phyloP scores from a whole-genome alignment of 2,113 vertebrate species.

The Empidonax alnorum region DNA sequence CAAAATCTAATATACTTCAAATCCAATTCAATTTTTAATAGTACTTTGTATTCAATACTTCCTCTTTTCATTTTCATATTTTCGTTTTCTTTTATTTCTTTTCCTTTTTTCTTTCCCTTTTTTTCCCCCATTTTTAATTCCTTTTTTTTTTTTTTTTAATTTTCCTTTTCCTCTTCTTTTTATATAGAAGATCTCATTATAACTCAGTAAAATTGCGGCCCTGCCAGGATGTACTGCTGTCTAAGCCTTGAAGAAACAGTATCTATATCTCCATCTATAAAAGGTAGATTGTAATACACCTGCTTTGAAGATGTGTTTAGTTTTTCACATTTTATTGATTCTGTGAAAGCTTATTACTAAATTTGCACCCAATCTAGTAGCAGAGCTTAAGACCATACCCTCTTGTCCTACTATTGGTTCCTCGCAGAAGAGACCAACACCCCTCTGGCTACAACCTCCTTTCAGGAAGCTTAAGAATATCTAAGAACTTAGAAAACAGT shows the following conservation, averaged over 20 bases:
- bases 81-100: too few species aligned
- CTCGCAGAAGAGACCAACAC: too few species aligned
- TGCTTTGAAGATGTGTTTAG: neutral
- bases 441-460: too few species aligned
- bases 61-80: neutral
- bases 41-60: neutral
- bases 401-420: too few species aligned
- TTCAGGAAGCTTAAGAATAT: neutral
- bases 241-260: neutral
- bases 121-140: neutral
- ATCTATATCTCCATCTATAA: neutral
- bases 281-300: fast-evolving
- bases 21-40: neutral
- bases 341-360: neutral
- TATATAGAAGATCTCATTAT: neutral
- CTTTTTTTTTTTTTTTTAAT: neutral
- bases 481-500: neutral
- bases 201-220: neutral
- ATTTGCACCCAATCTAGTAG: neutral
- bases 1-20: neutral
- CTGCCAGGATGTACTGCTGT: neutral
- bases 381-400: too few species aligned
- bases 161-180: neutral
- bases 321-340: neutral
- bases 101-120: neutral